Conservation (phyloP, 2,113 vertebrate genomes). For the Limanda limanda region DNA sequence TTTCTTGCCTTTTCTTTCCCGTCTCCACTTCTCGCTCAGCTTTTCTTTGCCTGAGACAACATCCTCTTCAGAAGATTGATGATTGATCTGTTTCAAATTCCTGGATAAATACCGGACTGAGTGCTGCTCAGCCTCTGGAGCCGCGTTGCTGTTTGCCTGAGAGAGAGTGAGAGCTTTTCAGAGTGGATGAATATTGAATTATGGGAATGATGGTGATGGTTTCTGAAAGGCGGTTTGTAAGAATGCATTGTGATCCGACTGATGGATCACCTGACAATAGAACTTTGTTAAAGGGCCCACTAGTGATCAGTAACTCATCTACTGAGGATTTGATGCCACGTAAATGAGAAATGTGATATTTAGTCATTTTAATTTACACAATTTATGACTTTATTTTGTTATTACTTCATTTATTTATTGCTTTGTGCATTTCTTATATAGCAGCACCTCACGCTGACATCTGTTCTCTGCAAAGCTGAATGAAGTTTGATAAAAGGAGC, state of each 20-base stretch:
- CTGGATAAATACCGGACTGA: constrained; percentile 50
- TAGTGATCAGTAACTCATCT: background rate
- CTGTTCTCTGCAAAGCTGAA: background rate
- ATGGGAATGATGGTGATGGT: constrained; percentile 29
- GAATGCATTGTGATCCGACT: background rate
- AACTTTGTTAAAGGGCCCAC: background rate
- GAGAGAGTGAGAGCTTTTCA: constrained; percentile 41
- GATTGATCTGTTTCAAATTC: constrained; percentile 54
- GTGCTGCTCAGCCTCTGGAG: constrained; percentile 18
- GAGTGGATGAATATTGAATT: constrained; percentile 47
- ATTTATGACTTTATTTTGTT: background rate
- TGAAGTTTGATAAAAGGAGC: constrained; percentile 24
- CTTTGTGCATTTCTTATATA: background rate
- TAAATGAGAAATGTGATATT: background rate
- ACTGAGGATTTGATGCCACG: background rate
- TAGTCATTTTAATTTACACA: background rate
- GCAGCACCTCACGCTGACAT: background rate
- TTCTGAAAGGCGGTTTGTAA: constrained; percentile 28
- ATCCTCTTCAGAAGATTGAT: constrained; percentile 45
- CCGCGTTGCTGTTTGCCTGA: constrained; percentile 31
- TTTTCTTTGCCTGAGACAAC: constrained; percentile 33
- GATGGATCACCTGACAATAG: background rate
- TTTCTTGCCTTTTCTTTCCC: constrained; percentile 4
- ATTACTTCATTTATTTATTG: background rate
- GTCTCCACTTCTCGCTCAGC: constrained; percentile 18